A percentile compares a stretch with the other conserved stretches of the same genome.
Evolutionary conservation across 2,888 invertebrate species (phyloP).

Genomic region (Drosophila austrosaltans): DNA sequence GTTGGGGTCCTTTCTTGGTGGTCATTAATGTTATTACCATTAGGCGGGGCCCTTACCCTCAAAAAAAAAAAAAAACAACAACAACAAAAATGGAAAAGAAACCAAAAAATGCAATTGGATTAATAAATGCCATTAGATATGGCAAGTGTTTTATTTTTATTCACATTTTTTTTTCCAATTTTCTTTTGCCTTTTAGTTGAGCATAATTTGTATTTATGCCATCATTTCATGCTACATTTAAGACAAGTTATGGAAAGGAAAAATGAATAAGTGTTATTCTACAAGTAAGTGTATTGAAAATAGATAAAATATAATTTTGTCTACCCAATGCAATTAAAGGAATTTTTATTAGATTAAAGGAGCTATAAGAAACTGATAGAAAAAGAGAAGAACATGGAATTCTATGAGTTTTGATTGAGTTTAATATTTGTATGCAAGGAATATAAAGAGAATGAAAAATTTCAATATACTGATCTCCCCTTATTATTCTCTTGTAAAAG

Average conservation of each 20-base stretch:
- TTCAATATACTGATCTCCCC: too few relatives aligned
- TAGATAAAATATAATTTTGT: conserved; percentile 4
- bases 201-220: conserved; percentile 65
- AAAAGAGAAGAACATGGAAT: too few relatives aligned
- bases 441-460: too few relatives aligned
- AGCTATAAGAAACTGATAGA: too few relatives aligned
- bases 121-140: conserved; percentile 74
- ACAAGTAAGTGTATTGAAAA: neutral
- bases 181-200: conserved; percentile 29
- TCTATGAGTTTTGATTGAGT: too few relatives aligned
- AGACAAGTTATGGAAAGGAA: conserved; percentile 47
- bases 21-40: conserved; percentile 75
- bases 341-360: neutral
- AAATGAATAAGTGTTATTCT: conserved; percentile 22
- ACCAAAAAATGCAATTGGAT: conserved; percentile 68
- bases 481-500: too few relatives aligned
- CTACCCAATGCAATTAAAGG: neutral
- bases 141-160: conserved; percentile 62
- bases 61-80: neutral
- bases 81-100: neutral
- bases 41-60: conserved; percentile 14
- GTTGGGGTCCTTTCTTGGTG: conserved; percentile 42
- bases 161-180: conserved; percentile 36
- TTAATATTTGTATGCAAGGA: too few relatives aligned
- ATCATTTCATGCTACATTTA: conserved; percentile 71